These are phyloP conservation scores for Clavelina lepadiformis DNA, from an alignment of 23 tunicate species.

Conservation along the genomic window DNA sequence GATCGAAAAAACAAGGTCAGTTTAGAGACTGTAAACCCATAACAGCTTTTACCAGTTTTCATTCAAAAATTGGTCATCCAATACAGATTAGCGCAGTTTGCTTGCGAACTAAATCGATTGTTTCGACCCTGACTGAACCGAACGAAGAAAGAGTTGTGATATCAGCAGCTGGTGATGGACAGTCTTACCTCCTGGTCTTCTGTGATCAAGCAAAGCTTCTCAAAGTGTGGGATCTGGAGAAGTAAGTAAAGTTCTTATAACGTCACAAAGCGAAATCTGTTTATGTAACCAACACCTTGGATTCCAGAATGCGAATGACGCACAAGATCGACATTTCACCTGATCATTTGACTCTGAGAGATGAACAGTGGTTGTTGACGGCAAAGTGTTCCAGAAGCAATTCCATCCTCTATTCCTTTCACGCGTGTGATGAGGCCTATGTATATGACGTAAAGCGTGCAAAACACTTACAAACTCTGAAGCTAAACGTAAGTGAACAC, in stretches of 20 bases:
- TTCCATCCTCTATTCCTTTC: slow-evolving; percentile 39
- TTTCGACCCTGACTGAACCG: slow-evolving; percentile 29
- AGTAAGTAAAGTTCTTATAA: slow-evolving; percentile 16
- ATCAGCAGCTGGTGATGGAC: slow-evolving; percentile 54
- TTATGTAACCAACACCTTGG: not conserved
- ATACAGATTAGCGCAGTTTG: slow-evolving; percentile 58
- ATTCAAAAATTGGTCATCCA: not conserved
- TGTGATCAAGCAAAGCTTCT: slow-evolving; percentile 16
- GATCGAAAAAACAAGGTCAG: slow-evolving; percentile 43
- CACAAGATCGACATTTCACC: slow-evolving; percentile 56
- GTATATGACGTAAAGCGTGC: slow-evolving; percentile 68
- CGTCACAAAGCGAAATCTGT: not conserved
- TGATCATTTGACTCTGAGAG: slow-evolving; percentile 22
- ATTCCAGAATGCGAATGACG: slow-evolving; percentile 26
- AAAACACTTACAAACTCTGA: slow-evolving; percentile 46
- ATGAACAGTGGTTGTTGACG: slow-evolving; percentile 14
- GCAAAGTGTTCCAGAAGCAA: slow-evolving; percentile 44
- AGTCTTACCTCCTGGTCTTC: slow-evolving; percentile 27
- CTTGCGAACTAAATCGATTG: slow-evolving; percentile 21
- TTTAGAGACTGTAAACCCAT: too few species aligned
- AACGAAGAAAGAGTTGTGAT: slow-evolving; percentile 8
- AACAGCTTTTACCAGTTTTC: not conserved
- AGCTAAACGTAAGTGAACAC: slow-evolving; percentile 32
- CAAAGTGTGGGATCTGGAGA: slow-evolving; percentile 81
- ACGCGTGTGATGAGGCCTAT: slow-evolving; percentile 46